Evolutionary conservation across 1,140 invertebrate genomes (phyloP).

Genomic region (Drosophila punjabiensis): DNA sequence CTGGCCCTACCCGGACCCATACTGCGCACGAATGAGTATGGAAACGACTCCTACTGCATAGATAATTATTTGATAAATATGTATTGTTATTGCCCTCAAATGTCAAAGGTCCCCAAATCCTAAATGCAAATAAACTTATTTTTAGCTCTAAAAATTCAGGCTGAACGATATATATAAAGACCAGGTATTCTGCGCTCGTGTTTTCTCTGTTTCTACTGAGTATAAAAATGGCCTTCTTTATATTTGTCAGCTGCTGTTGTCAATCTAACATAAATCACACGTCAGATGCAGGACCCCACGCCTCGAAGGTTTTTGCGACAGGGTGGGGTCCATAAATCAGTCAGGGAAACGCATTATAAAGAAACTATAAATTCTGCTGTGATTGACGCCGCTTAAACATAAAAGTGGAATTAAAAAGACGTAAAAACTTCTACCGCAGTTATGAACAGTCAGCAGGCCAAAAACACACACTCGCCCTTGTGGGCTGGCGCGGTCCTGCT

Average conservation of each 20-base stretch:
- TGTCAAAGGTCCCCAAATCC: neutral
- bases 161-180: neutral
- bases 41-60: conserved; percentile 24
- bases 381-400: conserved; percentile 39
- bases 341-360: conserved; percentile 40
- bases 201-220: neutral
- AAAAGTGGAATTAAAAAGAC: conserved; percentile 49
- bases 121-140: neutral
- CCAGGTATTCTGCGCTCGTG: neutral
- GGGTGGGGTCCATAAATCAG: conserved; percentile 37
- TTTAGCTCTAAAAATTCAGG: neutral
- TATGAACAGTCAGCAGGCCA: conserved; percentile 26
- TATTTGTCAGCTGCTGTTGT: conserved; percentile 14
- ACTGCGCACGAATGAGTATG: neutral
- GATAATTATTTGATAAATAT: conserved; percentile 23
- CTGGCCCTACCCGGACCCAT: conserved; percentile 19
- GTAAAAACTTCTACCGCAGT: conserved; percentile 35
- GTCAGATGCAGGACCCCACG: conserved; percentile 20
- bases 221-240: neutral
- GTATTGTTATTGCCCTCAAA: conserved; percentile 28
- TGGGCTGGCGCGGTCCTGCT: conserved; percentile 29
- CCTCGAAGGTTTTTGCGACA: neutral
- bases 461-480: conserved; percentile 4
- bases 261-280: conserved; percentile 43
- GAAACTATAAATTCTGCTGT: conserved; percentile 41